Base-by-base conservation (phyloP, 2,113 vertebrate species). In the Trochalopteron elliotii region DNA sequence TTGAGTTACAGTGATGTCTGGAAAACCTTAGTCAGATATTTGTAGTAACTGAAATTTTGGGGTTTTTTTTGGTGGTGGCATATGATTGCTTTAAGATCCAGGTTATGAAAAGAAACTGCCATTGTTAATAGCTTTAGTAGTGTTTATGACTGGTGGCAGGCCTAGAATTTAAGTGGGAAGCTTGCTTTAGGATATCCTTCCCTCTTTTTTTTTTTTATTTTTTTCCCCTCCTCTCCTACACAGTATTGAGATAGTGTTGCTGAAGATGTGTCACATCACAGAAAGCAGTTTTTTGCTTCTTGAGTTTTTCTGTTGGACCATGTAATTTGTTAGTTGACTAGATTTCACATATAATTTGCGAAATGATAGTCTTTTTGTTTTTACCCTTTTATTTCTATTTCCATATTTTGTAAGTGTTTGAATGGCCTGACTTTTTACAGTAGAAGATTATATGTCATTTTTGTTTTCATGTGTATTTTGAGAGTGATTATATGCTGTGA, bases 1-100 rank as follows among this genome's bases (percentile, higher is more conserved):
- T 12, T 97, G 96, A 97, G 87, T 97, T 98, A 94, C 89, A 95
- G 5, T 94, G 96, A 96, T 96, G 93, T 94, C 78, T 97, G 86
- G 91, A 96, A 97, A 93, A 96, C 87, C 89, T 92, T 96, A 95
- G 64, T 50, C 69, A 93, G 79, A 77, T 87, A 93, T 89, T 65
- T 68, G 77, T 96, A 91, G 83, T 96, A 97, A 71, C 57, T 94
- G 64, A 83, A 78, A 95, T 39, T 68, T 79, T 56, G 19, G 60
- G 24, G 2, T 1, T 56, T 2, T 49, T 84, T 91, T 75, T 93
- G 7, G 15, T 96, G 88, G 55, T 92, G 81, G 49, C 40, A 47
- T 89, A 35, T 70, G 76, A 74, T 83, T 97, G 68, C 77, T 76
- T 96, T 83, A 83, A 83, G 86, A 90, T 74, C 16, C 59, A 86